phyloP scores from a whole-genome alignment of 2,888 invertebrate species.

The Drosophila affinis region DNA sequence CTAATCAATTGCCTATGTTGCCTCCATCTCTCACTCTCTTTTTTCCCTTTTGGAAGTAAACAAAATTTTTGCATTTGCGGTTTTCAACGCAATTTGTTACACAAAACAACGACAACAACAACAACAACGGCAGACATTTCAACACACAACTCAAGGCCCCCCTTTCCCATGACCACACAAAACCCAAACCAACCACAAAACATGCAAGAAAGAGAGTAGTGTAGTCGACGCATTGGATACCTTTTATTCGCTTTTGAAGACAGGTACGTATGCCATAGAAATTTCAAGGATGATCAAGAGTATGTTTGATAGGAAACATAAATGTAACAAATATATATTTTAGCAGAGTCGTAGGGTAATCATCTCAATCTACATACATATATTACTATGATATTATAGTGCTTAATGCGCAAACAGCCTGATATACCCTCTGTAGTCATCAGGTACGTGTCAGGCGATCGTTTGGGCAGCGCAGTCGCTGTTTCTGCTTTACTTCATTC shows the following conservation, averaged over 20 bases:
- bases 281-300: not conserved
- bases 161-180: not conserved
- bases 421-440: not conserved
- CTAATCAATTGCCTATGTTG: constrained; percentile 58
- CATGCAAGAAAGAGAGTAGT: not conserved
- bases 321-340: too few species aligned
- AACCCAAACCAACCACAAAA: not conserved
- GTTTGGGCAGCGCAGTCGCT: not conserved
- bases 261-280: too few species aligned
- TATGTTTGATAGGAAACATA: too few species aligned
- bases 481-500: not conserved
- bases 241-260: not conserved
- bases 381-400: too few species aligned
- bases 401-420: not conserved
- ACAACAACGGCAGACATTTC: constrained; percentile 16
- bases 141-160: constrained; percentile 24
- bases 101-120: constrained; percentile 18
- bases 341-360: too few species aligned
- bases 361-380: too few species aligned
- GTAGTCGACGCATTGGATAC: not conserved
- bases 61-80: constrained; percentile 51
- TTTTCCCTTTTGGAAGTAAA: constrained; percentile 18
- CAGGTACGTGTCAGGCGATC: not conserved
- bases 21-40: not conserved
- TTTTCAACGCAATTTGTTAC: constrained; percentile 53